Evolutionary conservation across 2,113 vertebrate species (phyloP).

Genomic region (Hystrix cristata): DNA sequence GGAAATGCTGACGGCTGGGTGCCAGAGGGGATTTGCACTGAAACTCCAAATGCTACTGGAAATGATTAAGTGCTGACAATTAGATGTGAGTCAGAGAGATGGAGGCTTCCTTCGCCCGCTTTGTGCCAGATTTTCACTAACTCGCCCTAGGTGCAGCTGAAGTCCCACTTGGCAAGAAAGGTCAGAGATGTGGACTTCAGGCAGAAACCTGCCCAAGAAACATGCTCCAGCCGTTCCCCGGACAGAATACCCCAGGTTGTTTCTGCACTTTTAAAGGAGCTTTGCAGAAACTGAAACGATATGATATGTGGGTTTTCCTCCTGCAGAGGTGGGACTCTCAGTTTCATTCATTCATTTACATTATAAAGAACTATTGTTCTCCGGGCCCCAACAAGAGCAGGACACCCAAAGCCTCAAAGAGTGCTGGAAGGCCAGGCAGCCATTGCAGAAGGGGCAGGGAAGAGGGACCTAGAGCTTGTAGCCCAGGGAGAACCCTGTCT

Average conservation of each 20-base stretch:
- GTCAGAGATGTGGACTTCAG: background rate
- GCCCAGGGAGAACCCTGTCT: too few relatives aligned
- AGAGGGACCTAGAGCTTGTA: too few relatives aligned
- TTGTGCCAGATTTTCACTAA: constrained; percentile 63
- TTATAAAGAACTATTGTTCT: constrained; percentile 10
- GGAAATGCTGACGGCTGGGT: background rate
- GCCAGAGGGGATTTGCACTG: constrained; percentile 71
- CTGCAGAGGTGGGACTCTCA: background rate
- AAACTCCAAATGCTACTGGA: constrained; percentile 74
- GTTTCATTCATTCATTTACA: constrained; percentile 13
- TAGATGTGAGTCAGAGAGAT: constrained; percentile 80
- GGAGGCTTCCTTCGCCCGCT: background rate
- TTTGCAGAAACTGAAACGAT: background rate
- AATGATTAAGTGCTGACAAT: constrained; percentile 78
- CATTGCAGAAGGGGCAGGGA: too few relatives aligned
- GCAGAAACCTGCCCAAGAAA: constrained; percentile 30
- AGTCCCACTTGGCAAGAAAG: constrained; percentile 70
- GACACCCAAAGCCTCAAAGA: background rate
- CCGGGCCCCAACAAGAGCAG: background rate
- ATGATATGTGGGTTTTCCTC: background rate
- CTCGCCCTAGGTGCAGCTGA: constrained; percentile 44
- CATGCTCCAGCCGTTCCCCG: background rate
- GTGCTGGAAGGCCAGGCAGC: background rate
- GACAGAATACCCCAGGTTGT: background rate
- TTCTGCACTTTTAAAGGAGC: constrained; percentile 3